A percentile compares a stretch with the other conserved stretches of the same genome.
Conservation (phyloP, 2,797 vertebrate species). For the Sebastes hopkinsi region DNA sequence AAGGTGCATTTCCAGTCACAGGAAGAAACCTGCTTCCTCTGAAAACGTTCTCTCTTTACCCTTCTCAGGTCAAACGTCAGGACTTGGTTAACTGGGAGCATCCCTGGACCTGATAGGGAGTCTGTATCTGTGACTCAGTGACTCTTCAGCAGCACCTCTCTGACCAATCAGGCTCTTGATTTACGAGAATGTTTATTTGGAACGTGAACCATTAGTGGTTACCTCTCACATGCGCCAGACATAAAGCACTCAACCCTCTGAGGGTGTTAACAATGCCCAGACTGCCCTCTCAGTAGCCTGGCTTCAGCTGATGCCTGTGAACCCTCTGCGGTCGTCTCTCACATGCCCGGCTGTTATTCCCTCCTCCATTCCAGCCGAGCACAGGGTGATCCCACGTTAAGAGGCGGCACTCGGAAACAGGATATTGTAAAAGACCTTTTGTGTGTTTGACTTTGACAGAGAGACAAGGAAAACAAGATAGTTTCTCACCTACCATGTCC, state of each 20-base stretch:
- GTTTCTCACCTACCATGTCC: slow-evolving; percentile 32
- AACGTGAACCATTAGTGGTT: background rate
- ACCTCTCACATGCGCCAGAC: slow-evolving; percentile 1
- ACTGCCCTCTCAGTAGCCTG: background rate
- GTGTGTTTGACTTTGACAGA: slow-evolving; percentile 40
- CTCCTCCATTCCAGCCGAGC: slow-evolving; percentile 7
- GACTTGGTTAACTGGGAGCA: background rate
- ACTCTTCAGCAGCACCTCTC: background rate
- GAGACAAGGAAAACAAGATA: slow-evolving; percentile 30
- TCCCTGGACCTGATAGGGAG: background rate
- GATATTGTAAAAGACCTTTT: slow-evolving; percentile 61
- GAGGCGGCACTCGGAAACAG: slow-evolving; percentile 64
- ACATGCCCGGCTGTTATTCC: slow-evolving; percentile 35
- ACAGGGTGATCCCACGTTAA: slow-evolving; percentile 15
- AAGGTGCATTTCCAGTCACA: background rate
- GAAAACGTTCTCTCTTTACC: background rate
- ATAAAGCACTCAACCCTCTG: background rate
- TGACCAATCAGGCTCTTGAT: background rate
- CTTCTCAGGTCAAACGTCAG: background rate
- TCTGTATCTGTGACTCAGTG: background rate
- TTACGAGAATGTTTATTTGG: background rate
- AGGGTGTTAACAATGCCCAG: slow-evolving; percentile 11
- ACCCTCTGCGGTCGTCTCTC: slow-evolving; percentile 38
- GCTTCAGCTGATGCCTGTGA: slow-evolving; percentile 38
- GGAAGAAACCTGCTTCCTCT: background rate